Evolutionary conservation across 1,140 invertebrate genomes (phyloP).

Genomic region (Polypedilum vanderplanki): DNA sequence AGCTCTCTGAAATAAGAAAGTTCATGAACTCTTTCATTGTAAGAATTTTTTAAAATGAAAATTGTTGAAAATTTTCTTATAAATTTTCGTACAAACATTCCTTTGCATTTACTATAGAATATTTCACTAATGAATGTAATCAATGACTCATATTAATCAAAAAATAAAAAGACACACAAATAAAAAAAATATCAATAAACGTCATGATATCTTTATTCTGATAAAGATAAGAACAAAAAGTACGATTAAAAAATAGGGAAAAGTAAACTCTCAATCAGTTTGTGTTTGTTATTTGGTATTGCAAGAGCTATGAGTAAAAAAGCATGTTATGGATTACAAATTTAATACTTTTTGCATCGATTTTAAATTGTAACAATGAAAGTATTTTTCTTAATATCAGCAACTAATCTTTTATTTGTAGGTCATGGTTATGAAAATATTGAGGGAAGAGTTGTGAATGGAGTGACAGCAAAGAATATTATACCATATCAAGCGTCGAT

Average conservation of each 20-base stretch:
- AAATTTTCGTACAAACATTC: neutral
- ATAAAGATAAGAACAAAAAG: conserved; percentile 16
- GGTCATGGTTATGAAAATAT: neutral
- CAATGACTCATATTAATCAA: neutral
- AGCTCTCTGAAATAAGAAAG: too few species aligned
- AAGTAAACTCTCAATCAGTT: neutral
- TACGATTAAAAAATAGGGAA: neutral
- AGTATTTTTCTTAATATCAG: neutral
- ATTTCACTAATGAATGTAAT: too few species aligned
- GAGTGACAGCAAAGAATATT: neutral
- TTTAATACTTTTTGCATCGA: neutral
- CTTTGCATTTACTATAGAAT: neutral
- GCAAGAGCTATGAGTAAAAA: too few species aligned
- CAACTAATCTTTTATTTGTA: neutral
- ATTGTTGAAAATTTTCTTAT: too few species aligned
- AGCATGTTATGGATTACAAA: neutral
- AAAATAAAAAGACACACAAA: too few species aligned
- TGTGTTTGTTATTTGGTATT: neutral
- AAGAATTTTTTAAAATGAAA: too few species aligned
- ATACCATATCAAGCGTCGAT: conserved; percentile 15
- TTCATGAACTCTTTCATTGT: too few species aligned
- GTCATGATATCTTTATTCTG: neutral
- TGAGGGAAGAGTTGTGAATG: conserved; percentile 24
- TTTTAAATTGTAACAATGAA: conserved; percentile 10
- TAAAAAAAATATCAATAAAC: neutral